Conservation (phyloP, 2,797 vertebrate species). For the Platalea minor region DNA sequence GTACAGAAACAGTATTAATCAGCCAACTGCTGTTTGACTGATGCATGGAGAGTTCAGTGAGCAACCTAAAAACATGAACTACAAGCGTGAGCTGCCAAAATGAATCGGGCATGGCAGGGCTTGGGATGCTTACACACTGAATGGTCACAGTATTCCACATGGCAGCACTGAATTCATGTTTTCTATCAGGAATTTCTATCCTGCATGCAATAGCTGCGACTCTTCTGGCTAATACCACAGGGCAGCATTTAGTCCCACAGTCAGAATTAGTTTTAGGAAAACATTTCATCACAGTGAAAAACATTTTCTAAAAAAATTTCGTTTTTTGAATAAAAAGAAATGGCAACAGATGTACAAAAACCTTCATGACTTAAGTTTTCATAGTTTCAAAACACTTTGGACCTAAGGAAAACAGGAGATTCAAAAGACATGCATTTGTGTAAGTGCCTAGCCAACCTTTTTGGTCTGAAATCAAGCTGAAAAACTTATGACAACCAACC, state of each 20-base stretch:
- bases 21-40: background rate
- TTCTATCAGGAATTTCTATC: background rate
- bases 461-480: background rate
- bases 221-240: background rate
- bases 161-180: background rate
- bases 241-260: background rate
- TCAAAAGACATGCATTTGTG: background rate
- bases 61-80: background rate
- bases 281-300: background rate
- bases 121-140: background rate
- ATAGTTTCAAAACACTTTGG: background rate
- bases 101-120: background rate
- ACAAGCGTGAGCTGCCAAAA: background rate
- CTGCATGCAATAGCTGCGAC: background rate
- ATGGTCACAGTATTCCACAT: background rate
- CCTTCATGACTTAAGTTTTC: background rate
- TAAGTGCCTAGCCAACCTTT: background rate
- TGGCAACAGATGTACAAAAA: background rate
- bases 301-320: background rate
- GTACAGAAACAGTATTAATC: background rate
- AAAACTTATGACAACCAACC: accelerated
- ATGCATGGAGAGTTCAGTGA: background rate
- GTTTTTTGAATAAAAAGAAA: background rate
- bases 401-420: background rate
- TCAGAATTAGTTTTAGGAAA: background rate